These are phyloP conservation scores for Pemphigus obesinymphae DNA, from an alignment of 1,140 invertebrate species.

Conservation along the genomic window DNA sequence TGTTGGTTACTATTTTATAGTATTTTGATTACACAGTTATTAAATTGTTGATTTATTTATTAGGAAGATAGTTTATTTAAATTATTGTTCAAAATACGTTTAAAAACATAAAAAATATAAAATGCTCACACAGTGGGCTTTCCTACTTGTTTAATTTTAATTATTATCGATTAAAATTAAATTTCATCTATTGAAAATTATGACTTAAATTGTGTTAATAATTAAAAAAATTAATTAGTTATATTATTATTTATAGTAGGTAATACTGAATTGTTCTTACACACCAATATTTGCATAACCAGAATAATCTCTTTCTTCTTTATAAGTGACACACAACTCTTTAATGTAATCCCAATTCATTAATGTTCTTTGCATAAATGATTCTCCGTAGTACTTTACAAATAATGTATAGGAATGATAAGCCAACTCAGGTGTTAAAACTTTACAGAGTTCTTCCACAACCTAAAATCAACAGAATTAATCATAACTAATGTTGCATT, in stretches of 20 bases:
- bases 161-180: no score
- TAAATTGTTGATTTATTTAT: no score
- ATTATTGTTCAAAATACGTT: no score
- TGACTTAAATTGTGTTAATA: no score
- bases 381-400: constrained; percentile 64
- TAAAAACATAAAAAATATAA: no score
- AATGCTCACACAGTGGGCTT: no score
- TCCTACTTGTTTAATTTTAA: no score
- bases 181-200: no score
- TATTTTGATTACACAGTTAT: no score
- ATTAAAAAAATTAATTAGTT: not conserved
- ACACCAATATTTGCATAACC: constrained; percentile 30
- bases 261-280: not conserved
- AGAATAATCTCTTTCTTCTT: constrained; percentile 40
- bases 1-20: no score
- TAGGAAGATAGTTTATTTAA: no score
- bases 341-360: constrained; percentile 74
- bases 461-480: constrained; percentile 53
- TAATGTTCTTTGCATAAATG: constrained; percentile 64
- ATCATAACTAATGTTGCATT: not conserved
- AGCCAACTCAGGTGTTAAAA: constrained; percentile 78
- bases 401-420: constrained; percentile 77
- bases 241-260: not conserved
- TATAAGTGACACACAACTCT: constrained; percentile 56
- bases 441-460: constrained; percentile 70